phyloP scores from a whole-genome alignment of 1,140 invertebrate species.

The Octopus sinensis region DNA sequence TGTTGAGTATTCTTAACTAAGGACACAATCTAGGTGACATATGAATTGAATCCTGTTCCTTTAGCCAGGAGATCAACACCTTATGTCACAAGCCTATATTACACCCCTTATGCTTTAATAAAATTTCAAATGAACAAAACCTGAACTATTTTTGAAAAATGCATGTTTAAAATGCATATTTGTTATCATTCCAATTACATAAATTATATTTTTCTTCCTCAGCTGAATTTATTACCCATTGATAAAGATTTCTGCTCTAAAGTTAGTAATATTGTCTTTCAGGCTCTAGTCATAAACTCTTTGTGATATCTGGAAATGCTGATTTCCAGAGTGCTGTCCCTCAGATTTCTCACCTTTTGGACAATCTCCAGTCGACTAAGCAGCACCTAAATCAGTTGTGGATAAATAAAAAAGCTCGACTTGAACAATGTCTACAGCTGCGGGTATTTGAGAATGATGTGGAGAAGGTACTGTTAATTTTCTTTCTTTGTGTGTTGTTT shows the following conservation, averaged over 20 bases:
- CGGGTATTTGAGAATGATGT: conserved; percentile 94
- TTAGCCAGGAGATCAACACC: no score
- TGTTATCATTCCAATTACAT: no score
- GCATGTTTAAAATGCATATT: no score
- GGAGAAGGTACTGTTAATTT: conserved; percentile 70
- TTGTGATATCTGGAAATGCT: conserved; percentile 67
- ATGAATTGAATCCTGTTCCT: no score
- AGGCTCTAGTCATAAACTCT: conserved; percentile 35
- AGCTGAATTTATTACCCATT: background rate
- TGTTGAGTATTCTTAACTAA: no score
- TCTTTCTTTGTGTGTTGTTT: no score
- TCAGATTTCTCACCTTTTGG: conserved; percentile 64
- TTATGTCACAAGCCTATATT: no score
- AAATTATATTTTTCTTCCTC: no score
- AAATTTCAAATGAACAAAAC: no score
- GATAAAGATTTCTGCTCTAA: background rate
- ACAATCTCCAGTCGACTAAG: conserved; percentile 80
- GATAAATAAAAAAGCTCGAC: conserved; percentile 65
- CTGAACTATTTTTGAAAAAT: no score
- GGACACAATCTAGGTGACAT: no score
- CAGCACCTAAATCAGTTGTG: conserved; percentile 88
- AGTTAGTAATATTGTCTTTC: background rate
- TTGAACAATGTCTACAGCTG: conserved; percentile 93
- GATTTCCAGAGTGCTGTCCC: conserved; percentile 64
- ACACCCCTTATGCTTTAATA: no score